Percentiles rank a stretch among this genome's conserved stretches.
Conservation (phyloP, 1,140 invertebrate species). For the Drosophila fuyamai region DNA sequence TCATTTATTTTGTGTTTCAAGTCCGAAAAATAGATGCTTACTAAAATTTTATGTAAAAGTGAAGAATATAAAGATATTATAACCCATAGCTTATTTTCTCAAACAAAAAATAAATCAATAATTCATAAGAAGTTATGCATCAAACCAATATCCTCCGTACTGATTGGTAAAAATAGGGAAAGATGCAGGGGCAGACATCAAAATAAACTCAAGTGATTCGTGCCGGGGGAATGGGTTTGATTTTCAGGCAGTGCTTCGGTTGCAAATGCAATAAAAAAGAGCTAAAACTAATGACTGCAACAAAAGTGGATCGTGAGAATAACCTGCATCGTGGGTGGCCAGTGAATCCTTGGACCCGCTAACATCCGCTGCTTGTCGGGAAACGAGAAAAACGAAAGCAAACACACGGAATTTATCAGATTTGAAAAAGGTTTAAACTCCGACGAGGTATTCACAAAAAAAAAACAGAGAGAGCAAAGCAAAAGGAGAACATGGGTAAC, state of each 20-base stretch:
- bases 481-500: slow-evolving; percentile 23
- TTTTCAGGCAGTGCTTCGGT: slow-evolving; percentile 4
- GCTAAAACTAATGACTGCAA: slow-evolving; percentile 14
- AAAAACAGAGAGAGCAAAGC: slow-evolving; percentile 38
- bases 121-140: background rate
- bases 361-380: slow-evolving; percentile 88
- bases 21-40: background rate
- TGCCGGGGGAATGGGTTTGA: slow-evolving; percentile 15
- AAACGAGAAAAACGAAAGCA: slow-evolving; percentile 63
- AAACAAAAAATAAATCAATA: too few relatives aligned
- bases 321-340: slow-evolving; percentile 91
- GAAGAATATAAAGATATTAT: too few relatives aligned
- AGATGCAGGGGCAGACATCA: background rate
- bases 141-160: background rate
- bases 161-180: background rate
- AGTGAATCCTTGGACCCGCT: slow-evolving; percentile 91
- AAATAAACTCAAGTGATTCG: slow-evolving; percentile 13
- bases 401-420: slow-evolving; percentile 40
- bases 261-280: slow-evolving; percentile 2
- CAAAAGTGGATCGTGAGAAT: slow-evolving; percentile 26
- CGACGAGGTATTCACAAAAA: slow-evolving; percentile 24
- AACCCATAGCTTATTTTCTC: too few relatives aligned
- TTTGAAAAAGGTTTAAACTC: slow-evolving; percentile 26
- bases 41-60: background rate
- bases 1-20: background rate